Evolutionary conservation across 2,113 vertebrate species (phyloP), one percentile per base, ranked within the genome.

Genomic region (Pedetes capensis): DNA sequence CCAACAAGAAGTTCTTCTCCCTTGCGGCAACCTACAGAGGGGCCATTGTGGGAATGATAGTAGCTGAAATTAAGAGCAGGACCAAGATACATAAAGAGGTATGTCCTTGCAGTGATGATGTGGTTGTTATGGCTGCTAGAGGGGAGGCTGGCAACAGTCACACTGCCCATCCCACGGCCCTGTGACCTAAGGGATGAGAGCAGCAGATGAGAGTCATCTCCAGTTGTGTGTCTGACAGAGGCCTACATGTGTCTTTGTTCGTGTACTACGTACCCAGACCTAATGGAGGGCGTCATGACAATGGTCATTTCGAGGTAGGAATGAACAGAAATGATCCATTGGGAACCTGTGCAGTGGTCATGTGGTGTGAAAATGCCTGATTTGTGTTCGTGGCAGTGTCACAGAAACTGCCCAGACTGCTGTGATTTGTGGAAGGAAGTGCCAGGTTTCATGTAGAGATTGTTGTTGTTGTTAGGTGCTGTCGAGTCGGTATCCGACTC

Each of bases 51-150:
- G 99, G 99, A 95, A 99, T 99, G 99, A 99, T 99, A 94, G 99
- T 99, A 97, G 99, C 99, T 61, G 99, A 99, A 98, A 99, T 99
- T 98, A 99, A 99, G 98, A 98, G 98, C 97, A 99, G 99, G 97
- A 99, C 99, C 61, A 99, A 99, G 98, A 99, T 99, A 96, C 99
- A 99, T 97, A 99, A 99, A 98, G 99, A 99, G 99, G 99, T 99
- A 89, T 0, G 95, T 69, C 3, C 75, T 37, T 81, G 75, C 2
- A 0, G 10, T 0, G 10, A 1, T 14, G 51, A 29, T 37, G 6
- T 44, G 49, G 75, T 5, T 8, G 4, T 42, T 7, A 14, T 11
- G 9, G 27, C 27, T 2, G 0, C 42, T 57, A 25, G 13, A 29
- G 14, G 4, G n/a, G 11, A 3, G 55, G 6, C 16, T 66, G 2